Base-by-base conservation (phyloP, 2,797 vertebrate genomes). In the Microctenopoma lineatum region DNA sequence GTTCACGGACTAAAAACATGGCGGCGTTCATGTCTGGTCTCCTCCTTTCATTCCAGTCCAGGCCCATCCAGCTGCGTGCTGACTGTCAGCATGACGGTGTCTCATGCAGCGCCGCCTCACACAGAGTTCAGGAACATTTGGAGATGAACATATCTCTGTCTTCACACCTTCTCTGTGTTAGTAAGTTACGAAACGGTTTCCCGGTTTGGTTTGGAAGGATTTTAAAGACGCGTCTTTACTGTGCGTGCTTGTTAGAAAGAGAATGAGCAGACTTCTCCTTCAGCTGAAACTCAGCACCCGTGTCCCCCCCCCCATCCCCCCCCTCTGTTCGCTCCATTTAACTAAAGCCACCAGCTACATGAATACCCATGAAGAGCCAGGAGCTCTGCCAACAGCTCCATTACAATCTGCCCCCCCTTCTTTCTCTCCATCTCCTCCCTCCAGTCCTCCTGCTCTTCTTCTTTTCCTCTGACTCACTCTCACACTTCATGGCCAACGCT, bases 301-400 rank as follows among this genome's bases (percentile, higher is more conserved):
- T n/a, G 0, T 13, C 48, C 6, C 21, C 15, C 18, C 1, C 11
- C 11, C 9, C 11, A 7, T 32, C 1, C 14, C 15, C n/a, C 11
- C 5, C 27, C 56, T 62, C 62, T 59, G 66, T 80, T 80, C 47
- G 66, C 77, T 85, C 81, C 83, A 75, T 89, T 84, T 76, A 84
- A 74, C 82, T 76, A 77, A 75, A 81, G 73, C 88, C 83, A 80
- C 71, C 85, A 73, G 84, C 81, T 76, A 76, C 81, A 85, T 87
- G 81, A 77, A 84, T 80, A 81, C 72, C 80, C 86, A 83, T 78
- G 83, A 85, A 75, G 51, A 77, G 18, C 65, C 74, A 79, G 87
- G 73, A 85, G 73, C 69, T 69, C 72, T 84, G 83, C 85, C 87
- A 89, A 59, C 74, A 84, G 81, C 87, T 84, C 84, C 80, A 84